These are phyloP conservation scores for Hybognathus amarus DNA, from an alignment of 2,797 vertebrate genomes.

Conservation along the genomic window DNA sequence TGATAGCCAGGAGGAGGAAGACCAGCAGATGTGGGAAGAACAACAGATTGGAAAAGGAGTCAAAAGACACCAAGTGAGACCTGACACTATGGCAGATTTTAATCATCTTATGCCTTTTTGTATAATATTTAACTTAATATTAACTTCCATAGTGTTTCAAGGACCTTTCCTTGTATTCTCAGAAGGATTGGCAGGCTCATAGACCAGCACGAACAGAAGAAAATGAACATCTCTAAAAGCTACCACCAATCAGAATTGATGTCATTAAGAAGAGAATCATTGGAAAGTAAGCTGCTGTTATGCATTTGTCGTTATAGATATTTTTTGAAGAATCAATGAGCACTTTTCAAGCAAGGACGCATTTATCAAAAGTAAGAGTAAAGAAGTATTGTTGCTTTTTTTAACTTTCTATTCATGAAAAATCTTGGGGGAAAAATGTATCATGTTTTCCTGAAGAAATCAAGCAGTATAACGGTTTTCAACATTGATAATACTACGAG, in stretches of 20 bases:
- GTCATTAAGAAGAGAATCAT: conserved; percentile 85
- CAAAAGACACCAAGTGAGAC: conserved; percentile 77
- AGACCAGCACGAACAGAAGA: conserved; percentile 68
- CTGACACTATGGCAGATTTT: not conserved
- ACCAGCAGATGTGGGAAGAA: conserved; percentile 87
- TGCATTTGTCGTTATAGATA: not conserved
- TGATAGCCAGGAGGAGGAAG: conserved; percentile 77
- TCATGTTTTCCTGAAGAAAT: no score
- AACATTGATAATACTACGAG: no score
- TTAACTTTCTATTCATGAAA: no score
- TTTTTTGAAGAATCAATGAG: not conserved
- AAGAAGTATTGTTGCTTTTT: no score
- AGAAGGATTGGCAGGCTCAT: conserved; percentile 28
- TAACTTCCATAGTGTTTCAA: conserved; percentile 15
- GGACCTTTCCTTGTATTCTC: conserved; percentile 26
- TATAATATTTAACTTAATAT: not conserved
- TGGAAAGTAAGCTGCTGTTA: conserved; percentile 76
- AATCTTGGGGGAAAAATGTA: no score
- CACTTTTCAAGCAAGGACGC: not conserved
- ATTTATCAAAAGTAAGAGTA: not conserved
- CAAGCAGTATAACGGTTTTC: no score
- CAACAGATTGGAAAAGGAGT: conserved; percentile 91
- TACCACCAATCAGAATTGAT: conserved; percentile 79
- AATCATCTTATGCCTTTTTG: not conserved
- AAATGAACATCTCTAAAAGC: conserved; percentile 73